These are phyloP conservation scores for Phalacrocorax pelagicus DNA, from an alignment of 2,113 vertebrate genomes.

Conservation along the genomic window DNA sequence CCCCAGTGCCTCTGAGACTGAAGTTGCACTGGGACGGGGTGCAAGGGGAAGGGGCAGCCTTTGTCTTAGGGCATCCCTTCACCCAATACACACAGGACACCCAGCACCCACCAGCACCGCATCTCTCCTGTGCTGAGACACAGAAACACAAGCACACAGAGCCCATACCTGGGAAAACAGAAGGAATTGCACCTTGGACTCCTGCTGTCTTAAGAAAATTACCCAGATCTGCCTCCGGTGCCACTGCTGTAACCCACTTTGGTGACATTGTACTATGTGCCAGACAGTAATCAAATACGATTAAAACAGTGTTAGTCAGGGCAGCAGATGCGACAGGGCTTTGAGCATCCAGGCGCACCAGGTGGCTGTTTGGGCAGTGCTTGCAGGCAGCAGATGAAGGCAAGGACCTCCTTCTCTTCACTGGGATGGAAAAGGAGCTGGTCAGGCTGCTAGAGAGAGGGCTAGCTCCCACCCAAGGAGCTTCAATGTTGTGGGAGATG, in stretches of 20 bases:
- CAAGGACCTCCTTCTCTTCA: too few relatives aligned
- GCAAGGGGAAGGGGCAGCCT: neutral
- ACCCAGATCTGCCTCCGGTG: neutral
- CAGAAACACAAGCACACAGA: neutral
- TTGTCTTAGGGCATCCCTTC: neutral
- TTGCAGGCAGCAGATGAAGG: neutral
- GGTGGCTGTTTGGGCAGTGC: neutral
- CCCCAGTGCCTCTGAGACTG: neutral
- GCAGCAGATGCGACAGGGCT: neutral
- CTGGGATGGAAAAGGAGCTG: neutral
- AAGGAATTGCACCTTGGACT: neutral
- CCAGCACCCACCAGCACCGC: neutral
- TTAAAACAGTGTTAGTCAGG: neutral
- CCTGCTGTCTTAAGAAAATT: neutral
- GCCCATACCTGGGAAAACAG: neutral
- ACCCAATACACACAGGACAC: fast-evolving
- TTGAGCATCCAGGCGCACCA: fast-evolving
- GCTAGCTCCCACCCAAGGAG: neutral
- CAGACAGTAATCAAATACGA: neutral
- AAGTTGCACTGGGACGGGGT: neutral
- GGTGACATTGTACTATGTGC: neutral
- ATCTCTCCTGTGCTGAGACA: neutral
- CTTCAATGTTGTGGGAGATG: neutral
- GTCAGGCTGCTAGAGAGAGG: neutral
- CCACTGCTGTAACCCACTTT: neutral